Conservation (phyloP, 2,888 invertebrate genomes). For the Drosophila nr. fundita region DNA sequence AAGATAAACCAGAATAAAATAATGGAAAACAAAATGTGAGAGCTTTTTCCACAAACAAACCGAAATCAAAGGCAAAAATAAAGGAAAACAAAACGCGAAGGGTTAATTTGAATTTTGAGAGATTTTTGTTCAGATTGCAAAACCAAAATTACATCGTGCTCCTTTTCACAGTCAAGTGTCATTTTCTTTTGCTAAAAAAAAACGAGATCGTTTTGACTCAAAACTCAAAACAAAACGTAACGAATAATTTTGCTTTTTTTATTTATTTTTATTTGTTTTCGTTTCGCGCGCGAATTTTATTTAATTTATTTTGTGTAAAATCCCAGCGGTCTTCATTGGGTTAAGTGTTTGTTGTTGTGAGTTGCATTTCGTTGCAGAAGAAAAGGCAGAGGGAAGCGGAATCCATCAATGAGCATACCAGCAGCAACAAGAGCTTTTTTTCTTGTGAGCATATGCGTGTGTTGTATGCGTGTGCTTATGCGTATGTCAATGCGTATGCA, state of each 20-base stretch:
- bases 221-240: conserved; percentile 55
- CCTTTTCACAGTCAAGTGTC: conserved; percentile 84
- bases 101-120: conserved; percentile 37
- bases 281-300: conserved; percentile 5
- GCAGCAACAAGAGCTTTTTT: conserved; percentile 10
- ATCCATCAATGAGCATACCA: background rate
- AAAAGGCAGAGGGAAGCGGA: background rate
- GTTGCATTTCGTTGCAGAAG: background rate
- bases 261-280: conserved; percentile 1
- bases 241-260: conserved; percentile 23
- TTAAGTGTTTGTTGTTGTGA: background rate
- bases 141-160: conserved; percentile 83
- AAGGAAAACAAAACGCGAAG: conserved; percentile 22
- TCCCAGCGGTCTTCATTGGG: background rate
- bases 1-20: background rate
- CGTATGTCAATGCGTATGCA: conserved; percentile 1
- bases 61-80: conserved; percentile 10
- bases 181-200: conserved; percentile 55
- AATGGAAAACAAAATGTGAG: background rate
- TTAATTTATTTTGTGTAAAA: background rate
- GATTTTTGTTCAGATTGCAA: conserved; percentile 36
- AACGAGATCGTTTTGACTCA: conserved; percentile 32
- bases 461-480: conserved; percentile 3
- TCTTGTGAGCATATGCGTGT: conserved; percentile 6
- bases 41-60: background rate